Base-by-base conservation (phyloP, 2,888 invertebrate genomes). In the Coleophora flavipennella region DNA sequence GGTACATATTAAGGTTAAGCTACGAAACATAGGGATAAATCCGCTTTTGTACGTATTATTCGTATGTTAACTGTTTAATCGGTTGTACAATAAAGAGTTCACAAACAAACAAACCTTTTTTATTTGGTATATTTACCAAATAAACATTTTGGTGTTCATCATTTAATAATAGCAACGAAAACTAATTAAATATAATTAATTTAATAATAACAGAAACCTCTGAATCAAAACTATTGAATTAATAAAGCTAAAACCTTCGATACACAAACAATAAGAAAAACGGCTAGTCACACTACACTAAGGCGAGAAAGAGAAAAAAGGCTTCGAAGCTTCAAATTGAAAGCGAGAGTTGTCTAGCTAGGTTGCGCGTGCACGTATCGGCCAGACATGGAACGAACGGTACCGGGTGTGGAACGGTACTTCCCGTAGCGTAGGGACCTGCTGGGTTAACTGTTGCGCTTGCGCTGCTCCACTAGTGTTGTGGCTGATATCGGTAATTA, bases 321-420 rank as follows among this genome's bases (percentile, higher is more conserved):
- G 59, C 64, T 62, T 61, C 57, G 46, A 58, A 20, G 20, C 20
- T 20, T 20, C 20, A 6, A 20, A 65, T 69, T 55, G 80, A 83
- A 79, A 83, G 77, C 67, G 75, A 80, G 73, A 80, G 80, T 75
- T 67, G 68, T 67, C 45, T 55, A 55, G 62, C 62, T 67, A 64
- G 63, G 51, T 50, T 54, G 63, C 55, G 52, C 57, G 45, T 39
- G 51, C 57, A 56, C 53, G 47, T 55, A 56, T 51, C 51, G 40
- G 38, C 54, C 56, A 59, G 59, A 57, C 52, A 57, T 44, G 45
- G 50, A 46, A 50, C 48, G 46, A 74, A 75, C 76, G 77, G 80
- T 71, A 78, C 57, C 62, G 50, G 60, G 64, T 59, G 75, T 77
- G 66, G 35, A 51, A 38, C 73, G 70, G 69, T 68, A 67, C 53